These are phyloP conservation scores for Cerastis rubricosa DNA, from an alignment of 2,888 invertebrate genomes.

Conservation along the genomic window DNA sequence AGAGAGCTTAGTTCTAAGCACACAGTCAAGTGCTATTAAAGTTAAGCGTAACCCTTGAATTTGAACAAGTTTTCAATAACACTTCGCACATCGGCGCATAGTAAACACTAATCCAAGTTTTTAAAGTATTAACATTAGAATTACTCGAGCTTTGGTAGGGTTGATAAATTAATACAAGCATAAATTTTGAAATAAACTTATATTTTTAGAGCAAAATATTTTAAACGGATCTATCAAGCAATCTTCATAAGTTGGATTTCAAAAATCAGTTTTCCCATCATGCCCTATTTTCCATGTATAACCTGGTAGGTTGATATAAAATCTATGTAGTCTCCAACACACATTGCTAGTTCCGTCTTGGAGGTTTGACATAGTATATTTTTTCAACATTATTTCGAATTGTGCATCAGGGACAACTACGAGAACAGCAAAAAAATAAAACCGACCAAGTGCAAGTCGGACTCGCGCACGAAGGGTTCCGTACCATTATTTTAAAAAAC, in stretches of 20 bases:
- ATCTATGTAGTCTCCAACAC: too few species aligned
- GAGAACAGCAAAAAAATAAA: too few species aligned
- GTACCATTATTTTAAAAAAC: too few species aligned
- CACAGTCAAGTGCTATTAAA: too few species aligned
- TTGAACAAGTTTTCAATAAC: conserved; percentile 10
- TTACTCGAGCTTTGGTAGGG: not conserved
- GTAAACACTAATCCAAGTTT: conserved; percentile 15
- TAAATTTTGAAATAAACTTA: not conserved
- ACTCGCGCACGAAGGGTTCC: too few species aligned
- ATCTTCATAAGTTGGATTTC: not conserved
- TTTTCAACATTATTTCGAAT: too few species aligned
- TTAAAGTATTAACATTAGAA: conserved; percentile 16
- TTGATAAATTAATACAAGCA: not conserved
- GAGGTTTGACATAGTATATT: too few species aligned
- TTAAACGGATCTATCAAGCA: not conserved
- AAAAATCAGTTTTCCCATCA: not conserved
- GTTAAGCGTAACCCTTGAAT: not conserved
- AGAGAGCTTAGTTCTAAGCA: not conserved
- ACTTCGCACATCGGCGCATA: not conserved
- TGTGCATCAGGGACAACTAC: too few species aligned
- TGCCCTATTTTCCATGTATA: too few species aligned
- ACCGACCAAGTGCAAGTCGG: too few species aligned
- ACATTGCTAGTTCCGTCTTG: too few species aligned
- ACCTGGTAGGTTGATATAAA: too few species aligned
- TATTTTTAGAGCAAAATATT: not conserved